Evolutionary conservation across 2,888 invertebrate genomes (phyloP), one percentile per base, ranked within the genome.

Genomic region (Cyaniris semiargus): DNA sequence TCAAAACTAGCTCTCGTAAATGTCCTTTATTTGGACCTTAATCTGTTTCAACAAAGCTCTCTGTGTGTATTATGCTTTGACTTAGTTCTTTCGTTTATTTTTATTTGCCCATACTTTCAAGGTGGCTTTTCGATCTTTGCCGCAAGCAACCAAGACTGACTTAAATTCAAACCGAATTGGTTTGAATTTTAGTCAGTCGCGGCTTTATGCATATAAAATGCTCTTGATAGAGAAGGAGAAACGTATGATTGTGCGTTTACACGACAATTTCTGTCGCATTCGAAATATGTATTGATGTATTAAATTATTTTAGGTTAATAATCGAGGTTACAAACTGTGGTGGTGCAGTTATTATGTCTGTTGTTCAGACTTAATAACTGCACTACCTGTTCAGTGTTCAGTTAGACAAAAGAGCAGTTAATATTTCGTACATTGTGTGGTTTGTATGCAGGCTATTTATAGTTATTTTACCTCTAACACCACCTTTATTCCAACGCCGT

Each of bases 401-500:
- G 66, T 6, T 23, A 27, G 27, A 66, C 66, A 66, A 66, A 66
- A 31, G 66, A 27, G 27, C 66, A 66, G 27, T 66, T 31, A 66
- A 27, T 66, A 66, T 66, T 66, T 31, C 15, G 66, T 18, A 27
- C 66, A 66, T 31, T 66, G 66, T 66, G 27, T 15, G 66, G 66
- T 66, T 27, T 27, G 27, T 15, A 58, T n/a, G 6, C 38, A 10
- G 10, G 44, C 44, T 53, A 53, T 53, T 53, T 18, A 53, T 18
- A 53, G 18, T 18, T 53, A 18, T 53, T 18, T 18, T 53, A 53
- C 53, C 53, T 18, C 18, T 53, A 18, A 53, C 18, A 53, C 15
- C 53, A 53, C 53, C 4, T 18, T 18, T 53, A 53, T 53, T 53
- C 13, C 53, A 53, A 18, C 13, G 53, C 53, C 5, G 18, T 3